A percentile compares a stretch with the other conserved stretches of the same genome.
These are phyloP conservation scores for Erythrocebus patas DNA, from an alignment of 2,113 vertebrate genomes.

Conservation along the genomic window DNA sequence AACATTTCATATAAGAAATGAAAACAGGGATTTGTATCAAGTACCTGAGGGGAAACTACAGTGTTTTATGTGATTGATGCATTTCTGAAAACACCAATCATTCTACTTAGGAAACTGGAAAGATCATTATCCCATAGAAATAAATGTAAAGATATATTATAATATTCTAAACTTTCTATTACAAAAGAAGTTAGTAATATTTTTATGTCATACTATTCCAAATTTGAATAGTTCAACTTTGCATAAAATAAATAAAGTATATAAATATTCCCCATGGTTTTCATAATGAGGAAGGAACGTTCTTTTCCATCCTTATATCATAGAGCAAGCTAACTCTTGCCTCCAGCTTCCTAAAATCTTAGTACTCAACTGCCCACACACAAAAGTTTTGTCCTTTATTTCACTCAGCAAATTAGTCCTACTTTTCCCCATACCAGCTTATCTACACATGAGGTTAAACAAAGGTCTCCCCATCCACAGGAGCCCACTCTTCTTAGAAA, in stretches of 20 bases:
- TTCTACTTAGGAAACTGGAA: background rate
- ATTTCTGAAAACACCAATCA: background rate
- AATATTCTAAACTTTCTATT: background rate
- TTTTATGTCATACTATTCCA: background rate
- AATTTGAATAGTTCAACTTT: background rate
- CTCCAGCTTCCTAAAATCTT: background rate
- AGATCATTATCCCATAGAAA: background rate
- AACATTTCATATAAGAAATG: background rate
- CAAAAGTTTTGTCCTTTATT: background rate
- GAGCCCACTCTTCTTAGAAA: background rate
- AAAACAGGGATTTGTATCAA: background rate
- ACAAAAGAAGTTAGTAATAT: background rate
- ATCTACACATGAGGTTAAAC: background rate
- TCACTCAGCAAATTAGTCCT: background rate
- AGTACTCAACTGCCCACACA: background rate
- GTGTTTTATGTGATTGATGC: background rate
- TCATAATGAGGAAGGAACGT: background rate
- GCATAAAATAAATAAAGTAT: background rate
- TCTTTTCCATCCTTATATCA: background rate
- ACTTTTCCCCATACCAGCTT: background rate
- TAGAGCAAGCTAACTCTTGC: background rate
- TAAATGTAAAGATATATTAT: background rate
- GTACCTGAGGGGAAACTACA: background rate
- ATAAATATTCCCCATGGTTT: background rate
- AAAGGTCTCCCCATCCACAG: background rate